A percentile compares a stretch with the other conserved stretches of the same genome.
Conservation (phyloP, 2,888 invertebrate species). For the Argynnis bischoffii region DNA sequence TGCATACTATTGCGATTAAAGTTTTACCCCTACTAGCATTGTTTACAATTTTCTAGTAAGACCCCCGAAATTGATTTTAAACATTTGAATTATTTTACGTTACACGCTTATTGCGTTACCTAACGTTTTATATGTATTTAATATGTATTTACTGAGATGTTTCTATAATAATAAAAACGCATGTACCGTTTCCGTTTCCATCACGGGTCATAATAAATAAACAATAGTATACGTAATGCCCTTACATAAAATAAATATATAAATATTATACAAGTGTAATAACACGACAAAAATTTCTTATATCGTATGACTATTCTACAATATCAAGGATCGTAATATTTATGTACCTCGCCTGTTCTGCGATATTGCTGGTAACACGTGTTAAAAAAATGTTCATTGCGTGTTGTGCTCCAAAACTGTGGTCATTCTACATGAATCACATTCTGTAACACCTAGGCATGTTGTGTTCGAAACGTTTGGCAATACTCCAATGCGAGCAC, state of each 20-base stretch:
- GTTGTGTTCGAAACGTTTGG: constrained; percentile 35
- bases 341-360: constrained; percentile 13
- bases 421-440: constrained; percentile 39
- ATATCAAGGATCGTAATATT: constrained; percentile 18
- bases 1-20: too few relatives aligned
- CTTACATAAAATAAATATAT: background rate
- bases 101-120: too few relatives aligned
- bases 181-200: too few relatives aligned
- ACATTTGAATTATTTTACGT: too few relatives aligned
- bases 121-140: too few relatives aligned
- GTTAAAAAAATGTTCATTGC: constrained; percentile 32
- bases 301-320: constrained; percentile 7
- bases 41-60: too few relatives aligned
- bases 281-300: constrained; percentile 7
- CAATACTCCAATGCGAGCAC: constrained; percentile 27
- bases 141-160: too few relatives aligned
- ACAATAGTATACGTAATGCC: too few relatives aligned
- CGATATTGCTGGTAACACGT: constrained; percentile 37
- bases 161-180: too few relatives aligned
- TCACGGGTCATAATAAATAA: too few relatives aligned
- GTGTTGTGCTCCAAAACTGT: constrained; percentile 31
- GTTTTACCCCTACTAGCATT: too few relatives aligned
- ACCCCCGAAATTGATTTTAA: too few relatives aligned
- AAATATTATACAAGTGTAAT: background rate
- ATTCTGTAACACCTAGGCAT: constrained; percentile 39